phyloP scores from a whole-genome alignment of 2,888 invertebrate genomes.

The Dastarcus helophoroides region DNA sequence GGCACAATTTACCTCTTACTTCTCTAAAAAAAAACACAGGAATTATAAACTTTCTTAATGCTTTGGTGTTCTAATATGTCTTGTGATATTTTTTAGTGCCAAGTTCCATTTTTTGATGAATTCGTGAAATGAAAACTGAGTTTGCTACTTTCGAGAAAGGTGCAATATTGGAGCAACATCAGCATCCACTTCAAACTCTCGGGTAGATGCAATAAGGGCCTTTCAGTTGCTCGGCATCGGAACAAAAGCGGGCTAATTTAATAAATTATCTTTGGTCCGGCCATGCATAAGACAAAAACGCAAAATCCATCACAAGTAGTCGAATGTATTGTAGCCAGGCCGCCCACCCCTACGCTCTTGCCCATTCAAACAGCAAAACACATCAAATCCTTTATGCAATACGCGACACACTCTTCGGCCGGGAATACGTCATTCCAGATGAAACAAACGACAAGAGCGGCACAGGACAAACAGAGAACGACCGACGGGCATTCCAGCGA shows the following conservation, averaged over 20 bases:
- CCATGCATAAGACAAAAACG: constrained; percentile 6
- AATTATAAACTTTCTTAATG: too few species aligned
- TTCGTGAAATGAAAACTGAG: too few species aligned
- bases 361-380: constrained; percentile 4
- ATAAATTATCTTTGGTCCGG: constrained; percentile 19
- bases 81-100: too few species aligned
- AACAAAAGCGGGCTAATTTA: constrained; percentile 21
- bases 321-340: constrained; percentile 5
- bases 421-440: background rate
- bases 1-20: too few species aligned
- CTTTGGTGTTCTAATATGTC: too few species aligned
- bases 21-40: too few species aligned
- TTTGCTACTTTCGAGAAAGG: too few species aligned
- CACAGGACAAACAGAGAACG: constrained; percentile 1
- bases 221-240: background rate
- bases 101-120: too few species aligned
- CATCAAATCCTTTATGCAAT: constrained; percentile 3
- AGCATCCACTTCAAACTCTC: too few species aligned
- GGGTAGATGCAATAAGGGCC: too few species aligned
- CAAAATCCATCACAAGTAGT: constrained; percentile 5
- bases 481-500: background rate
- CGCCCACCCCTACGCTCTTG: background rate
- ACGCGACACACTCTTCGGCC: background rate
- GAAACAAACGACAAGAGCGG: constrained; percentile 4
- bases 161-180: too few species aligned